These are phyloP conservation scores for Pipistrellus nathusii DNA, from an alignment of 2,797 vertebrate genomes.

Conservation along the genomic window DNA sequence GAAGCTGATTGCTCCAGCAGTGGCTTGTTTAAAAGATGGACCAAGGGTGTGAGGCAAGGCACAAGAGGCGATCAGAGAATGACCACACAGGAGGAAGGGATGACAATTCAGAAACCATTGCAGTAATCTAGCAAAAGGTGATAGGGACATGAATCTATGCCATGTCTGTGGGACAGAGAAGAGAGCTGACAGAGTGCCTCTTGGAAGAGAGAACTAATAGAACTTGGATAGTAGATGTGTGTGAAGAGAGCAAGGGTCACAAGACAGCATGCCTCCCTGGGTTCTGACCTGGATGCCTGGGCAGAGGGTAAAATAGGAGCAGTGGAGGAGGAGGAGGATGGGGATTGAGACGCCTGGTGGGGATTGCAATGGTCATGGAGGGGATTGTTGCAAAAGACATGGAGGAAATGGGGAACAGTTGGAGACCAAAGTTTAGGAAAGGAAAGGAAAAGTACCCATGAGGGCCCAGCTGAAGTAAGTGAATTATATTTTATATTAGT, in stretches of 20 bases:
- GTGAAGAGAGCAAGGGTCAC: neutral
- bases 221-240: too few species aligned
- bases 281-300: neutral
- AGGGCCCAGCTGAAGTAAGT: neutral
- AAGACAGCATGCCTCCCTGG: neutral
- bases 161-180: neutral
- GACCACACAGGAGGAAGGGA: neutral
- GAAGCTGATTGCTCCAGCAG: neutral
- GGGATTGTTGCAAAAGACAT: too few species aligned
- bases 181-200: neutral
- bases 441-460: accelerated
- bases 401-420: neutral
- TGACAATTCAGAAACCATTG: neutral
- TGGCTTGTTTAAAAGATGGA: neutral
- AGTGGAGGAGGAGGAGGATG: accelerated
- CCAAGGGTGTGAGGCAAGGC: neutral
- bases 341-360: neutral
- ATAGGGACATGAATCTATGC: neutral
- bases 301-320: neutral
- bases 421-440: neutral
- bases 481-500: neutral
- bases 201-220: neutral
- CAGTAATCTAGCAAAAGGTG: neutral
- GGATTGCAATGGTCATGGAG: neutral
- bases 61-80: neutral